A percentile compares a stretch with the other conserved stretches of the same genome.
phyloP scores from a whole-genome alignment of 2,797 vertebrate genomes.

The Channallabes apus region DNA sequence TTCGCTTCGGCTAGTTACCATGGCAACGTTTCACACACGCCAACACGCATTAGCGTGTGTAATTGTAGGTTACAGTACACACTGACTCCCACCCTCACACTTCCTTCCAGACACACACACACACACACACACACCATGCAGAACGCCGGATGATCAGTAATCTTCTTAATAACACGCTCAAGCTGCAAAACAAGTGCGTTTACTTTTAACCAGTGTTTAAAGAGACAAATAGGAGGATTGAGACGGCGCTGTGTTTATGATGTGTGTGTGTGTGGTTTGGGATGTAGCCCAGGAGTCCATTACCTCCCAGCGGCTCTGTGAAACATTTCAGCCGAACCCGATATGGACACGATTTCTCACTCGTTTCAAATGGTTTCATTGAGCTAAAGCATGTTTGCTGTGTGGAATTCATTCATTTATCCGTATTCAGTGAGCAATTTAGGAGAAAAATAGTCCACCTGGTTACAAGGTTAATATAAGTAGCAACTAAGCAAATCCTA shows the following conservation, averaged over 20 bases:
- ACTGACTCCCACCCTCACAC: constrained; percentile 23
- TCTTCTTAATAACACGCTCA: constrained; percentile 26
- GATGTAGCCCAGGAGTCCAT: neutral
- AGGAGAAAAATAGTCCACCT: neutral
- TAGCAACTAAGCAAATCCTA: neutral
- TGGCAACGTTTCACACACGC: constrained; percentile 75
- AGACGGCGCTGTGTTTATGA: neutral
- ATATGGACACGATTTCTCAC: neutral
- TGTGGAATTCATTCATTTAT: neutral
- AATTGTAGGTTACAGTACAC: constrained; percentile 46
- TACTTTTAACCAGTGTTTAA: constrained; percentile 5
- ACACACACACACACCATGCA: no score
- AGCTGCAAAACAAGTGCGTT: neutral
- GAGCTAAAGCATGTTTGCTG: neutral
- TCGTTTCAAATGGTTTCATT: neutral
- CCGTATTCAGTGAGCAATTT: neutral
- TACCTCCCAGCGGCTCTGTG: neutral
- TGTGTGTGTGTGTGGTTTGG: constrained; percentile 6
- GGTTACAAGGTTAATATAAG: neutral
- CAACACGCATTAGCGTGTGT: constrained; percentile 53
- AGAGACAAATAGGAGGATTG: constrained; percentile 13
- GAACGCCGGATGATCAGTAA: constrained; percentile 22
- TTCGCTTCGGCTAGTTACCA: constrained; percentile 68
- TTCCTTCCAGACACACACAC: neutral
- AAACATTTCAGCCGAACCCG: neutral